Evolutionary conservation across 2,797 vertebrate species (phyloP).

Genomic region (Pangasius krempfi): DNA sequence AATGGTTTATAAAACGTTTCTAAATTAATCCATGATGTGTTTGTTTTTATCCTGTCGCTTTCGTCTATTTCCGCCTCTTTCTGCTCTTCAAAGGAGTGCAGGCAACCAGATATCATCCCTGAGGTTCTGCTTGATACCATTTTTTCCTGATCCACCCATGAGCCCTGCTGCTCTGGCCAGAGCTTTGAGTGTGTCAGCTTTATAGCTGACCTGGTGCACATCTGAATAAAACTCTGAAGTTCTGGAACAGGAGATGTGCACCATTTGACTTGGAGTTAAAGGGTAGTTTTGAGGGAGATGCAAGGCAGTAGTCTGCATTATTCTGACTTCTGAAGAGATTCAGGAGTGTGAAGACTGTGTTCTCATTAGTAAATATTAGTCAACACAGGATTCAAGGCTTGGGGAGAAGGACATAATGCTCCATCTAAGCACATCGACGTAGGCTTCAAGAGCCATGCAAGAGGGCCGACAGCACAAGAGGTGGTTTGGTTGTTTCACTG

Average conservation of each 20-base stretch:
- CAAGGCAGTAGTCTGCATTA: slow-evolving; percentile 36
- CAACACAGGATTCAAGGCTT: slow-evolving; percentile 17
- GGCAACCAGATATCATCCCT: slow-evolving; percentile 57
- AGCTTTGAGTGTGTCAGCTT: slow-evolving; percentile 43
- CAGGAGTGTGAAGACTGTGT: slow-evolving; percentile 20
- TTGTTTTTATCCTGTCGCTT: slow-evolving; percentile 49
- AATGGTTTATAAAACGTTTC: slow-evolving; percentile 8
- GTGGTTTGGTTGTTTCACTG: slow-evolving; percentile 40
- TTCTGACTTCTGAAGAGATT: slow-evolving; percentile 42
- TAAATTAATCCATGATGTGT: slow-evolving; percentile 39
- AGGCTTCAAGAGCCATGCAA: not conserved
- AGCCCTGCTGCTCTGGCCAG: slow-evolving; percentile 39
- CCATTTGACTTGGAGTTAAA: slow-evolving; percentile 16
- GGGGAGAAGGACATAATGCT: not conserved
- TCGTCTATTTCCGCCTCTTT: slow-evolving; percentile 33
- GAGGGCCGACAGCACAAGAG: not conserved
- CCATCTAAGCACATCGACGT: slow-evolving; percentile 24
- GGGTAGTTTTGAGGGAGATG: slow-evolving; percentile 3
- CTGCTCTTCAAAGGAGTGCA: slow-evolving; percentile 53
- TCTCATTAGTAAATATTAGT: slow-evolving; percentile 40
- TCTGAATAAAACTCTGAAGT: slow-evolving; percentile 58
- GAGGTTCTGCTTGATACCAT: slow-evolving; percentile 54
- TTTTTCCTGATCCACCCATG: slow-evolving; percentile 58
- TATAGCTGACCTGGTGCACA: slow-evolving; percentile 48
- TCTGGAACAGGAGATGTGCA: slow-evolving; percentile 6